These are phyloP conservation scores for Drosophila algonquin DNA, from an alignment of 2,888 invertebrate genomes.

Conservation along the genomic window DNA sequence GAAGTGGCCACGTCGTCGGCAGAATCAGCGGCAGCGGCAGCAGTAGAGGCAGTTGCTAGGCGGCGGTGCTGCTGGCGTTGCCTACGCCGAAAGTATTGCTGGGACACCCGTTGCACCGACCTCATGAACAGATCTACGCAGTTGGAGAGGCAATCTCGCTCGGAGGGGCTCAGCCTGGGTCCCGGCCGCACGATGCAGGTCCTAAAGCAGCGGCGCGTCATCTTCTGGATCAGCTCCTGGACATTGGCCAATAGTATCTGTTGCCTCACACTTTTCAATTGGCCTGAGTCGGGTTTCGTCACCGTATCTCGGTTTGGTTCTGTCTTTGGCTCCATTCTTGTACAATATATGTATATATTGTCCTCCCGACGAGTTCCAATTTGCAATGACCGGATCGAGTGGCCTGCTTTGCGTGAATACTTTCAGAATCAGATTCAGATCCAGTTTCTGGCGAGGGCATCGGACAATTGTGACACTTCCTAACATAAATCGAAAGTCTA, in stretches of 20 bases:
- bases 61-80: constrained; percentile 30
- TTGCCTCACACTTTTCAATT: constrained; percentile 25
- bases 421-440: neutral
- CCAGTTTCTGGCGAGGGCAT: neutral
- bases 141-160: constrained; percentile 24
- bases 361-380: neutral
- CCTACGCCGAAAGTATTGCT: constrained; percentile 36
- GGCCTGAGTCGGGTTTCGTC: neutral
- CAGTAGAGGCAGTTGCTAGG: neutral
- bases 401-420: neutral
- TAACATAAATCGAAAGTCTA: neutral
- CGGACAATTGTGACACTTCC: neutral
- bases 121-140: constrained; percentile 42
- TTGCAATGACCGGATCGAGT: neutral
- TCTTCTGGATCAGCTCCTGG: constrained; percentile 41
- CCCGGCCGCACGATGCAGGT: constrained; percentile 26
- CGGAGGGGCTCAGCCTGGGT: constrained; percentile 8
- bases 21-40: neutral
- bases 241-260: constrained; percentile 44
- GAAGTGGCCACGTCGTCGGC: neutral
- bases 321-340: neutral
- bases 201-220: constrained; percentile 31
- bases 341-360: too few species aligned
- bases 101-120: constrained; percentile 34
- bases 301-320: neutral